phyloP scores from a whole-genome alignment of 2,113 vertebrate genomes.

The Hystrix cristata region DNA sequence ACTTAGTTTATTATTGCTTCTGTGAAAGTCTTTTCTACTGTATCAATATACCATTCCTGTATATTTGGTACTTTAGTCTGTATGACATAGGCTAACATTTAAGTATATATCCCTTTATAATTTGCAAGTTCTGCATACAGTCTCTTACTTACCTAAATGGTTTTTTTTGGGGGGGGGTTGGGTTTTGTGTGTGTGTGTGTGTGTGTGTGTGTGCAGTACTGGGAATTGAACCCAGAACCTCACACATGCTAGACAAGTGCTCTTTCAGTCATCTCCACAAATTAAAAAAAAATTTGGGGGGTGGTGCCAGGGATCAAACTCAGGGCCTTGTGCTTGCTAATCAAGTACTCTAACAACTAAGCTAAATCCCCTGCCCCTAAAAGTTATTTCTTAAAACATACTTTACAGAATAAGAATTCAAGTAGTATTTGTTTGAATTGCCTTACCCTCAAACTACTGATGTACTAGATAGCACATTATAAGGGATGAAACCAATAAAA shows the following conservation, averaged over 20 bases:
- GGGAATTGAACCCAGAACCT: too few relatives aligned
- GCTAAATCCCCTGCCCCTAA: too few relatives aligned
- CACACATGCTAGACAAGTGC: not conserved
- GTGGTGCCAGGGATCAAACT: not conserved
- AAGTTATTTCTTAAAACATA: not conserved
- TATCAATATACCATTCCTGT: not conserved
- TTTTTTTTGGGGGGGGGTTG: too few relatives aligned
- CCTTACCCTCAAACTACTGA: not conserved
- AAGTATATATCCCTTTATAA: not conserved
- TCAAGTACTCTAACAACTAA: too few relatives aligned
- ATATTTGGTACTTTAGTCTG: not conserved
- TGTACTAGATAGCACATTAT: not conserved
- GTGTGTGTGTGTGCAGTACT: too few relatives aligned
- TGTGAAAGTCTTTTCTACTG: not conserved
- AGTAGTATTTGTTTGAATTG: not conserved
- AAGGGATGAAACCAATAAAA: not conserved
- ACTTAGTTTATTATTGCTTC: not conserved
- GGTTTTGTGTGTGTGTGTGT: too few relatives aligned
- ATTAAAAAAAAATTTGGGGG: not conserved
- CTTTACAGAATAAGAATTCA: not conserved
- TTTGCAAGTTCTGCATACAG: not conserved
- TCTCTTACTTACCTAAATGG: not conserved
- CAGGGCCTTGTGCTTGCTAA: too few relatives aligned
- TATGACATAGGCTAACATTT: not conserved
- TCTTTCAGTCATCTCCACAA: not conserved